phyloP scores from a whole-genome alignment of 2,113 vertebrate species.

The Origma solitaria region DNA sequence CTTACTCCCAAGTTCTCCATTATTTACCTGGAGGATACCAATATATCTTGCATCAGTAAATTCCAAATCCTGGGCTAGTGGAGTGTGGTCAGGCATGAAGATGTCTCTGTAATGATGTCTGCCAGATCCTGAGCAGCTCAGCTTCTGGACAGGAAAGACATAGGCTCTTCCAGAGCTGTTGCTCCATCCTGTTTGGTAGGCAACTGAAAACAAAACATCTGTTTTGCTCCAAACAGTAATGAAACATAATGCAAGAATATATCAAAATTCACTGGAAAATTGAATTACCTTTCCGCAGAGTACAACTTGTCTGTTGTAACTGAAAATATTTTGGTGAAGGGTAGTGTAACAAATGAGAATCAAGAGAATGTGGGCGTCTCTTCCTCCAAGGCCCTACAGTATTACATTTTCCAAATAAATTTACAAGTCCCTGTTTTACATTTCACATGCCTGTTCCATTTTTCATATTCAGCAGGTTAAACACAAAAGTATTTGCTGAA shows the following conservation, averaged over 20 bases:
- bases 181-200: neutral
- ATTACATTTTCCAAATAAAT: neutral
- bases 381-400: neutral
- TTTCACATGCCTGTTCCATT: neutral
- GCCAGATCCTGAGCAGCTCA: neutral
- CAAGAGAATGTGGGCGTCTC: neutral
- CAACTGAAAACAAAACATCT: neutral
- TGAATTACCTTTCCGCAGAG: neutral
- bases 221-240: neutral
- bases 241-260: neutral
- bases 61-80: neutral
- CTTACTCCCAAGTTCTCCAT: neutral
- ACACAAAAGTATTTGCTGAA: neutral
- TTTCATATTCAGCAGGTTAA: conserved; percentile 13
- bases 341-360: neutral
- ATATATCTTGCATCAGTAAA: neutral
- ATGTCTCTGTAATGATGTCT: neutral
- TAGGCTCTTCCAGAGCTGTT: neutral
- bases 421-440: neutral
- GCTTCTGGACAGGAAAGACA: neutral
- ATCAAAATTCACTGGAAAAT: neutral
- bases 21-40: neutral
- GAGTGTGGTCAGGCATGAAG: neutral
- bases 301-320: neutral
- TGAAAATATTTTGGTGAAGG: neutral